Percentiles rank a stretch among this genome's conserved stretches.
Conservation (phyloP, 2,797 vertebrate species). For the Xiphophorus birchmanni region DNA sequence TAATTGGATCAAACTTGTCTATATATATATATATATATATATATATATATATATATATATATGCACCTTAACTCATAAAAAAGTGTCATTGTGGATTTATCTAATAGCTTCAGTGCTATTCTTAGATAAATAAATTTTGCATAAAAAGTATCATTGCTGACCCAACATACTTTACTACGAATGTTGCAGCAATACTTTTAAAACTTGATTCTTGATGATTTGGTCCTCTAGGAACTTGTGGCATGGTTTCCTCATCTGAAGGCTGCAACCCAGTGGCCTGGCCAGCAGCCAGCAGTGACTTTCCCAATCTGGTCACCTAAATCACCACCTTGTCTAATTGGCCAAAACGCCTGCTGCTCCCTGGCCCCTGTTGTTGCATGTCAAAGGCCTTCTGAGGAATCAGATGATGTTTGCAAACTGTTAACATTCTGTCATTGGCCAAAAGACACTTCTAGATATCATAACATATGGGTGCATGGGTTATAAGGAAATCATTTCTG, state of each 20-base stretch:
- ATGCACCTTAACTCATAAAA: not conserved
- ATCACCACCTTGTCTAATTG: slow-evolving; percentile 84
- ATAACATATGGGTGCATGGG: slow-evolving; percentile 6
- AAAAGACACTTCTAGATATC: slow-evolving; percentile 28
- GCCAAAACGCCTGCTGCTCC: slow-evolving; percentile 79
- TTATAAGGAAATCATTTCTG: slow-evolving; percentile 9
- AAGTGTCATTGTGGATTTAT: not conserved
- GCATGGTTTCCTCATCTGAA: slow-evolving; percentile 67
- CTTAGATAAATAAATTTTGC: too few species aligned
- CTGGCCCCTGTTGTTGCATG: slow-evolving; percentile 69
- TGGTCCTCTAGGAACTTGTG: slow-evolving; percentile 71
- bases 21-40: too few species aligned
- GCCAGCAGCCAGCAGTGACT: slow-evolving; percentile 77
- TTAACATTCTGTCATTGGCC: slow-evolving; percentile 61
- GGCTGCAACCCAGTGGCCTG: slow-evolving; percentile 80
- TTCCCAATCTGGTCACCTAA: slow-evolving; percentile 83
- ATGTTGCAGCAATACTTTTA: slow-evolving; percentile 1
- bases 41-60: too few species aligned
- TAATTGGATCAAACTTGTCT: too few species aligned
- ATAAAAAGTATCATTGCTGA: too few species aligned
- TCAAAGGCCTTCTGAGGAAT: slow-evolving; percentile 75
- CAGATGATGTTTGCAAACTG: slow-evolving; percentile 72
- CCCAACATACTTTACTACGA: slow-evolving; percentile 2
- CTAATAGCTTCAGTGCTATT: too few species aligned
- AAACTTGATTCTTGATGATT: slow-evolving; percentile 27